Percentiles rank a stretch among this genome's conserved stretches.
These are phyloP conservation scores for Sardina pilchardus DNA, from an alignment of 2,113 vertebrate species.

Conservation along the genomic window DNA sequence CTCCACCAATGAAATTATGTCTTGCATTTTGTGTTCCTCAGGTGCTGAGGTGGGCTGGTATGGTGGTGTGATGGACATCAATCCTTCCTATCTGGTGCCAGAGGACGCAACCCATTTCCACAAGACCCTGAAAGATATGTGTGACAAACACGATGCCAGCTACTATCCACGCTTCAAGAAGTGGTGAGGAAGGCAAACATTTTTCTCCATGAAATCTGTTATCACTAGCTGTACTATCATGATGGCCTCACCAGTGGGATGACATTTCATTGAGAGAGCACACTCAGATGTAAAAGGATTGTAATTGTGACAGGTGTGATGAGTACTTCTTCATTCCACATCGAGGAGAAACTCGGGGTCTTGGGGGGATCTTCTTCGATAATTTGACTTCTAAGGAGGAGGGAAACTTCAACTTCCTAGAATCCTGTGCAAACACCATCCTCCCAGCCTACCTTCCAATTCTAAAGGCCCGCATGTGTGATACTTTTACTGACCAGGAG, in stretches of 20 bases:
- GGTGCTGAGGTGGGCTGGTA: not conserved
- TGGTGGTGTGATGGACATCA: not conserved
- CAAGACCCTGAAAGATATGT: not conserved
- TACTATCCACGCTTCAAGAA: not conserved
- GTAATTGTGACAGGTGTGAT: not conserved
- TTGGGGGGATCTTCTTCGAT: not conserved
- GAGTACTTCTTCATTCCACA: not conserved
- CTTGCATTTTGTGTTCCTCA: not conserved
- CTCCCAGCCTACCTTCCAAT: not conserved
- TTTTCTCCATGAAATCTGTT: not conserved
- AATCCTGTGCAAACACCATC: not conserved
- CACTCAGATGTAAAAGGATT: not conserved
- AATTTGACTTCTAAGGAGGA: not conserved
- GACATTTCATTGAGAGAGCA: too few relatives aligned
- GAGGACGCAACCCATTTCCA: not conserved
- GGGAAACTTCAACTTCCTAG: not conserved
- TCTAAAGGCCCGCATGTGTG: not conserved
- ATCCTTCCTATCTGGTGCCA: not conserved
- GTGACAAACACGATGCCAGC: not conserved
- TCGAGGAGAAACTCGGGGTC: not conserved
- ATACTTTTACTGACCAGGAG: not conserved
- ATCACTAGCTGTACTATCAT: not conserved
- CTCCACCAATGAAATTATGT: not conserved
- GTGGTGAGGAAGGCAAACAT: not conserved
- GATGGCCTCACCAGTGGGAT: too few relatives aligned